Conservation (phyloP, 2,113 vertebrate genomes). For the Ochotona curzoniae region DNA sequence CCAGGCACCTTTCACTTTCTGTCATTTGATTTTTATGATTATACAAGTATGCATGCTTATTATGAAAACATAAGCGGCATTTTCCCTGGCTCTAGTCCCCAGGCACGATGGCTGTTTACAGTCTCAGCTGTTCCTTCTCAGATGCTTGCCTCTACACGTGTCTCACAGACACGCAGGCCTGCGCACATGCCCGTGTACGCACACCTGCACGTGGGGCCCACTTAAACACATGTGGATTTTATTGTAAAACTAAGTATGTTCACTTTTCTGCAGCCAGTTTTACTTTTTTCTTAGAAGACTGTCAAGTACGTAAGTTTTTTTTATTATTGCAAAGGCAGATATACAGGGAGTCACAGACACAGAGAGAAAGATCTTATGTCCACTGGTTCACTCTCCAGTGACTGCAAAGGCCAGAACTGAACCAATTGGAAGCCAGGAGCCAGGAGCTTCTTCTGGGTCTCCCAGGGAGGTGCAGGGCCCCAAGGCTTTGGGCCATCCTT, state of each 20-base stretch:
- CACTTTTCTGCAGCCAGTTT: slow-evolving; percentile 28
- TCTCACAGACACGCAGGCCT: background rate
- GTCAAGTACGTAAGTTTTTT: background rate
- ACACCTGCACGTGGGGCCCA: background rate
- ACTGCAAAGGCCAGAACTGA: no score
- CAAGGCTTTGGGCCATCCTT: no score
- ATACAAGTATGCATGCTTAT: background rate
- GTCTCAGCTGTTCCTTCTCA: background rate
- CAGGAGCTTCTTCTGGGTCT: no score
- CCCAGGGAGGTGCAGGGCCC: no score
- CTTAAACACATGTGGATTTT: slow-evolving; percentile 1
- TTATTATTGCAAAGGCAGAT: background rate
- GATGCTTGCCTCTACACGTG: background rate
- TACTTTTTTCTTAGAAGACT: slow-evolving; percentile 18
- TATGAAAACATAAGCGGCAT: background rate
- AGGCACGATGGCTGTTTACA: background rate
- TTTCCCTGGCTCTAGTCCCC: background rate
- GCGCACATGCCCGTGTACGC: background rate
- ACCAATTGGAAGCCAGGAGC: no score
- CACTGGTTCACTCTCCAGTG: no score
- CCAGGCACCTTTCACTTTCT: slow-evolving; percentile 36
- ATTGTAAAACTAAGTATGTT: background rate
- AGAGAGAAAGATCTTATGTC: no score
- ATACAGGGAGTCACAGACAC: no score
- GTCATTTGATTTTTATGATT: background rate